Base-by-base conservation (phyloP, 2,888 invertebrate genomes). In the Eupithecia dodoneata region DNA sequence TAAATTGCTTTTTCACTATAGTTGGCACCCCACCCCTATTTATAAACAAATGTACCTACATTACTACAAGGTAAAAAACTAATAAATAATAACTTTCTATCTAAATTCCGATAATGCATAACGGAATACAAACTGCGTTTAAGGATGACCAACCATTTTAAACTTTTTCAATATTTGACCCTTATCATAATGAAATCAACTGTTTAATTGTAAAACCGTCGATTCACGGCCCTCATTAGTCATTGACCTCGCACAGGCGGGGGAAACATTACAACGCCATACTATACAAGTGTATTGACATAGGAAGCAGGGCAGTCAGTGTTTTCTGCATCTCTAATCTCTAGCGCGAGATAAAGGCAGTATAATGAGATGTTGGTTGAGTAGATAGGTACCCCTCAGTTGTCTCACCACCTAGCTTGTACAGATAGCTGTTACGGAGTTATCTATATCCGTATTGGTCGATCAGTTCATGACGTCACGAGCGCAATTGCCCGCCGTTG, bases 261-360 rank as follows among this genome's bases (percentile, higher is more conserved):
- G 86, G 87, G 89, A 89, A 91, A 93, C 93, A 92, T 93, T 94
- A 94, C 93, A 92, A 93, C 93, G 94, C 93, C 92, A 92, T 91
- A 89, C 44, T 55, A 42, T 91, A 89, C 44, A 66, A 42, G 12
- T 12, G 30, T 47, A 44, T 71, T 71, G 7, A 71, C 73, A 71
- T 12, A 42, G 4, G 71, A 75, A 73, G 41, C 78, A 44, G 65
- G 63, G 3, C 15, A 3, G n/a, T n/a, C 5, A 55, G 47, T 47
- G 47, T 47, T 2, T 47, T 10, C 45, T 10, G 45, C 45, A 47
- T 6, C 45, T n/a, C n/a, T n/a, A n/a, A n/a, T n/a, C n/a, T n/a
- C n/a, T n/a, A n/a, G n/a, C n/a, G n/a, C n/a, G n/a, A n/a, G 30
- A 30, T 30, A 30, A 30, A 30, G 30, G 1, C 30, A 30, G 30